Evolutionary conservation across 2,888 invertebrate species (phyloP).

Genomic region (Erebia aethiops): DNA sequence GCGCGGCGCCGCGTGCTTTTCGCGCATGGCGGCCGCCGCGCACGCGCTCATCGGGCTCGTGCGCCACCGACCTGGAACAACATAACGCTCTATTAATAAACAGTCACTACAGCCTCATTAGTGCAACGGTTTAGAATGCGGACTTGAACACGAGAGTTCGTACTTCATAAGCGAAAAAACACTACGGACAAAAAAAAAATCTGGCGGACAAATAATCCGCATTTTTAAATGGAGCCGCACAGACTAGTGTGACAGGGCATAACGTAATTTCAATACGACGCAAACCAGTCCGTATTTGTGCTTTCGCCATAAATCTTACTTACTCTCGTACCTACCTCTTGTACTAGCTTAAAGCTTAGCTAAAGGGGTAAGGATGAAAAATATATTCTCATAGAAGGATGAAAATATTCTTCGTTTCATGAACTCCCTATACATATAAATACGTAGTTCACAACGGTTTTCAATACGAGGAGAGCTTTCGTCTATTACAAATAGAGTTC

Average conservation of each 20-base stretch:
- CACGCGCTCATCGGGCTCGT: constrained; percentile 88
- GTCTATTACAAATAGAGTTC: constrained; percentile 5
- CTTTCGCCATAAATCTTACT: too few relatives aligned
- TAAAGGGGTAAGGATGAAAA: too few relatives aligned
- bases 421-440: not conserved
- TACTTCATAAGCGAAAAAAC: not conserved
- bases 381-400: too few relatives aligned
- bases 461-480: not conserved
- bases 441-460: not conserved
- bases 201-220: too few relatives aligned
- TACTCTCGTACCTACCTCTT: too few relatives aligned
- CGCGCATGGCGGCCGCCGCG: constrained; percentile 89
- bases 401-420: not conserved
- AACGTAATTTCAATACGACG: too few relatives aligned
- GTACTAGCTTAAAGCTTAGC: too few relatives aligned
- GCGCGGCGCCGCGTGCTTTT: constrained; percentile 95
- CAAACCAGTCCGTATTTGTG: too few relatives aligned
- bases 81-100: not conserved
- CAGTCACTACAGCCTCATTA: not conserved
- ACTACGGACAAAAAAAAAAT: too few relatives aligned
- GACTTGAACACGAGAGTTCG: not conserved
- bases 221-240: too few relatives aligned
- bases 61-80: constrained; percentile 81
- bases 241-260: too few relatives aligned
- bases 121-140: not conserved